Percentiles rank a stretch among this genome's conserved stretches.
phyloP scores from a whole-genome alignment of 2,113 vertebrate species.

The Vidua chalybeata region DNA sequence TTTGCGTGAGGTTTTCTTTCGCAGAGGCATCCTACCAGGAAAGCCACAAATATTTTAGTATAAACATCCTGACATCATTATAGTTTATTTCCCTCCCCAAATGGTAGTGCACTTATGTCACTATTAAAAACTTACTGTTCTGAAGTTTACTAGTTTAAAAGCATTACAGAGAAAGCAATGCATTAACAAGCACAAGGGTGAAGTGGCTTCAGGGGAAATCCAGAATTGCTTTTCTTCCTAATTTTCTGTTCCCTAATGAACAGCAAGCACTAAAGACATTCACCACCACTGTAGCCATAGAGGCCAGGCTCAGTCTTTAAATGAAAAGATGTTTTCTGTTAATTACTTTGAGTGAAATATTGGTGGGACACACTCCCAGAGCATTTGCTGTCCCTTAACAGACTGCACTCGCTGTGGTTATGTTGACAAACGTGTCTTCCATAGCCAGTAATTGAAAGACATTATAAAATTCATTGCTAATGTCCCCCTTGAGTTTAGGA shows the following conservation, averaged over 20 bases:
- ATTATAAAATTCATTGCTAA: background rate
- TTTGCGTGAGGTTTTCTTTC: background rate
- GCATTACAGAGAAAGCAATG: background rate
- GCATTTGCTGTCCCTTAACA: background rate
- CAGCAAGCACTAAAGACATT: background rate
- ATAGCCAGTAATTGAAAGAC: background rate
- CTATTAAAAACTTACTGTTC: background rate
- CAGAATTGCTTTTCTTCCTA: background rate
- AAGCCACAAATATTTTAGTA: conserved; percentile 21
- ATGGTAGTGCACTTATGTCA: background rate
- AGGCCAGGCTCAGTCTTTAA: background rate
- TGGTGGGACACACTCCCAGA: background rate
- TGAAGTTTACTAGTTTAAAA: background rate
- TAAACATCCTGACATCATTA: background rate
- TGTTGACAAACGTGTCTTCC: background rate
- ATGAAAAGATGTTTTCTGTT: background rate
- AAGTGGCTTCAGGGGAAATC: background rate
- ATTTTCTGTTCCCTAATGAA: background rate
- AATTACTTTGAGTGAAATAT: background rate
- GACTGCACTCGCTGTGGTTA: background rate
- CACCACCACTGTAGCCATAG: fast-evolving
- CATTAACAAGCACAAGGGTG: background rate
- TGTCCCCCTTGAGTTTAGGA: background rate
- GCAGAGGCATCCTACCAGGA: background rate
- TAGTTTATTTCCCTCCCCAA: background rate